Evolutionary conservation across 2,113 vertebrate genomes (phyloP).

Genomic region (Spea bombifrons): DNA sequence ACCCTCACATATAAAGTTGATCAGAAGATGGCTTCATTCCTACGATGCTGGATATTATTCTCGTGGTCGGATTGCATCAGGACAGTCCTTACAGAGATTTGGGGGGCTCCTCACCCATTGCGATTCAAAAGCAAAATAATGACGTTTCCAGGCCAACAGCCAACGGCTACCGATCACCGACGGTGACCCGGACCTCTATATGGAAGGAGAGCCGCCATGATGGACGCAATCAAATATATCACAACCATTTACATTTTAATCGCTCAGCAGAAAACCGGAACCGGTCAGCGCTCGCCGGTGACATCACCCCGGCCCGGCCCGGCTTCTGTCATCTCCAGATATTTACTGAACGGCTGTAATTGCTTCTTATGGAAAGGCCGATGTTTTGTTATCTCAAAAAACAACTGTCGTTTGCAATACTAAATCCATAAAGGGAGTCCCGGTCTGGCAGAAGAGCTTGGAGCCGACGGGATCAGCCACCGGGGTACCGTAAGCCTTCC

Average conservation of each 20-base stretch:
- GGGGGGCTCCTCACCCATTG: no score
- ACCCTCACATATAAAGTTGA: no score
- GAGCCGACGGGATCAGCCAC: constrained; percentile 50
- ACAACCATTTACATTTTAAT: constrained; percentile 15
- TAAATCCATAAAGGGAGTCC: constrained; percentile 58
- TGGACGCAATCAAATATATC: background rate
- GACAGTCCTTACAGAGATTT: no score
- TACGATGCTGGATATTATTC: no score
- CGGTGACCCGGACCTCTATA: no score
- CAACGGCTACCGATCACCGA: no score
- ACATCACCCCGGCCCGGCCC: background rate
- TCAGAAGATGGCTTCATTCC: no score
- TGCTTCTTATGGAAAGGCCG: constrained; percentile 51
- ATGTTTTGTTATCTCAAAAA: constrained; percentile 51
- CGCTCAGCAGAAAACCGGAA: background rate
- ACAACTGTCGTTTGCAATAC: constrained; percentile 53
- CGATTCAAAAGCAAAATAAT: no score
- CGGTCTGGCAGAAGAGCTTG: constrained; percentile 60
- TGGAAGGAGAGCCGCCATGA: background rate
- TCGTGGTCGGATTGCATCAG: no score
- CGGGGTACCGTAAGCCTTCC: constrained; percentile 54
- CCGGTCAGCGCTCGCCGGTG: background rate
- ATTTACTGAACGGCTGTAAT: constrained; percentile 45
- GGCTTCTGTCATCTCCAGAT: background rate
- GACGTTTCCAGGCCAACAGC: no score